Percentiles rank a stretch among this genome's conserved stretches.
Conservation (phyloP, 2,797 vertebrate species). For the Ptychadena robeensis region DNA sequence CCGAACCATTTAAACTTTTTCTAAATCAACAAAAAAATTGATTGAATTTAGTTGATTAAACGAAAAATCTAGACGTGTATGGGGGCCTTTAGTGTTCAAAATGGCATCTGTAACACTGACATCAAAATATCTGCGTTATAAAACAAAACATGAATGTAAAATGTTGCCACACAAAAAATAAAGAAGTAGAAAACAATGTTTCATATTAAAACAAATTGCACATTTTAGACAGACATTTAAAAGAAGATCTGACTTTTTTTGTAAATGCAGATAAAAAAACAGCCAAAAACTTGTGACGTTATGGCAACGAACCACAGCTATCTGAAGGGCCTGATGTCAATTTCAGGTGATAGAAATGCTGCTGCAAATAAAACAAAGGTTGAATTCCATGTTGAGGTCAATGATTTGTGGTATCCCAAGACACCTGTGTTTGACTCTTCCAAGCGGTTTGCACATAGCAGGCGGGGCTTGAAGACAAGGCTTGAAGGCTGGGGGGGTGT, state of each 20-base stretch:
- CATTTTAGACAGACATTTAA: background rate
- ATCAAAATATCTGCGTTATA: background rate
- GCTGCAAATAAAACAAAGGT: background rate
- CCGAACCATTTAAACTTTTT: too few species aligned
- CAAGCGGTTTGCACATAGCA: background rate
- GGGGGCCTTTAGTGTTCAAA: constrained; percentile 12
- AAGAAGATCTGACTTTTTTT: background rate
- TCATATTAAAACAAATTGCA: constrained; percentile 8
- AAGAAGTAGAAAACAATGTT: constrained; percentile 15
- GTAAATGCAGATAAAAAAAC: background rate
- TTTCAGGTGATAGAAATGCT: background rate
- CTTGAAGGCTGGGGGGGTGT: constrained; percentile 5
- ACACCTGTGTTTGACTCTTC: background rate
- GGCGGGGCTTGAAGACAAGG: background rate
- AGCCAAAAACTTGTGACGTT: background rate
- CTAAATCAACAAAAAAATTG: too few species aligned
- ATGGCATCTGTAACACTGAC: constrained; percentile 11
- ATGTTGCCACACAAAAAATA: too few species aligned
- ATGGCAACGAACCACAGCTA: background rate
- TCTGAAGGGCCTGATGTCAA: background rate
- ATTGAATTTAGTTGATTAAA: too few species aligned
- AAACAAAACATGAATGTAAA: background rate
- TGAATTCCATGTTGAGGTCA: constrained; percentile 5
- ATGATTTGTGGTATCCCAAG: background rate
- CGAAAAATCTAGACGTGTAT: too few species aligned